Evolutionary conservation across 2,797 vertebrate genomes (phyloP).

Genomic region (Sparus aurata): DNA sequence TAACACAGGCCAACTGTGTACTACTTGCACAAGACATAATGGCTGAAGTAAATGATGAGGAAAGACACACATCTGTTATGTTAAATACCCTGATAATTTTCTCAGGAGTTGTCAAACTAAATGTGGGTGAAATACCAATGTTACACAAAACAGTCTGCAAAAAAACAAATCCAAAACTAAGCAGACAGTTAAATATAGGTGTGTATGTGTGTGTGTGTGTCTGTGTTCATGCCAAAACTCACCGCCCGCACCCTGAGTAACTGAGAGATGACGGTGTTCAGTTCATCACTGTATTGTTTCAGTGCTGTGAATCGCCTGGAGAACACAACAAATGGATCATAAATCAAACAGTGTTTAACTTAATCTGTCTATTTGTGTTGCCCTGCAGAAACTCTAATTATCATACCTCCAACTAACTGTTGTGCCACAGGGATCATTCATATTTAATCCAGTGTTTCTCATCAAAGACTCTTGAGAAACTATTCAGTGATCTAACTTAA

Average conservation of each 20-base stretch:
- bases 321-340: slow-evolving; percentile 55
- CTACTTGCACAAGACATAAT: not conserved
- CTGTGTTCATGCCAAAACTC: slow-evolving; percentile 74
- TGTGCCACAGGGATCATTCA: not conserved
- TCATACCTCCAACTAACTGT: not conserved
- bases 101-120: not conserved
- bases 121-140: not conserved
- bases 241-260: slow-evolving; percentile 96
- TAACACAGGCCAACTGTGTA: not conserved
- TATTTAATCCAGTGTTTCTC: not conserved
- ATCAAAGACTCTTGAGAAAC: not conserved
- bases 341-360: not conserved
- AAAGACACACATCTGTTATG: slow-evolving; percentile 1
- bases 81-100: not conserved
- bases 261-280: slow-evolving; percentile 94
- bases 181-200: not conserved
- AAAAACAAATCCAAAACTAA: not conserved
- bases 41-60: not conserved
- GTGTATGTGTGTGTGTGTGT: not conserved
- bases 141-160: not conserved
- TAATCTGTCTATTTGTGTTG: not conserved
- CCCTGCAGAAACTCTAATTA: not conserved
- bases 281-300: slow-evolving; percentile 96
- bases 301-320: slow-evolving; percentile 94
- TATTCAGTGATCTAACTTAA: not conserved